phyloP scores from a whole-genome alignment of 92 coral and sea anemone species.

The Phenganax marumi region DNA sequence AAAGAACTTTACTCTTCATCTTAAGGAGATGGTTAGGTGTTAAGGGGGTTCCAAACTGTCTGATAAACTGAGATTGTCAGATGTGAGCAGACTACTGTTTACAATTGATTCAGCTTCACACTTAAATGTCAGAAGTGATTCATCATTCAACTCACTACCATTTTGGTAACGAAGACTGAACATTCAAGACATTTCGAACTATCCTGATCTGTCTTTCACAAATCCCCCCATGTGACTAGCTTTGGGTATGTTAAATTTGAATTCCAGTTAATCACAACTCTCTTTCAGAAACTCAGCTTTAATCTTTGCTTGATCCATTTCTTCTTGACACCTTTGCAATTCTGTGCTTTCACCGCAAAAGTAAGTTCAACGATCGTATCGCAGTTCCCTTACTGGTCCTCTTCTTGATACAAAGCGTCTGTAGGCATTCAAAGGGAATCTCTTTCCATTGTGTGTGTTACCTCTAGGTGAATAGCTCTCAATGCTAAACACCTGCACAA shows the following conservation, averaged over 20 bases:
- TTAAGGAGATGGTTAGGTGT: constrained; percentile 47
- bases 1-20: constrained; percentile 21
- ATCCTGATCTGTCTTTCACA: constrained; percentile 55
- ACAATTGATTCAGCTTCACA: constrained; percentile 56
- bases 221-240: constrained; percentile 60
- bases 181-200: constrained; percentile 47
- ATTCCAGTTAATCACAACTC: constrained; percentile 48
- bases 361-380: constrained; percentile 31
- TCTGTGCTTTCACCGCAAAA: constrained; percentile 32
- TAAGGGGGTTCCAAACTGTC: constrained; percentile 39
- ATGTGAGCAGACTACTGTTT: constrained; percentile 47
- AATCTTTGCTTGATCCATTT: constrained; percentile 45
- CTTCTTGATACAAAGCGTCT: constrained; percentile 36
- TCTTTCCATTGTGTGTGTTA: constrained; percentile 15
- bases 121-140: constrained; percentile 31
- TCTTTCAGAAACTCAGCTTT: constrained; percentile 43
- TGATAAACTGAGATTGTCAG: constrained; percentile 40
- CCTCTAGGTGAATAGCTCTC: constrained; percentile 20
- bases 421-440: constrained; percentile 25
- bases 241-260: constrained; percentile 39
- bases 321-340: constrained; percentile 9
- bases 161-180: constrained; percentile 30
- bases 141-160: constrained; percentile 45
- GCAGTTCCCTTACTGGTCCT: constrained; percentile 32
- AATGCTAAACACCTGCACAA: background rate